Evolutionary conservation across 2,797 vertebrate species (phyloP).

Genomic region (Lacerta viridis): DNA sequence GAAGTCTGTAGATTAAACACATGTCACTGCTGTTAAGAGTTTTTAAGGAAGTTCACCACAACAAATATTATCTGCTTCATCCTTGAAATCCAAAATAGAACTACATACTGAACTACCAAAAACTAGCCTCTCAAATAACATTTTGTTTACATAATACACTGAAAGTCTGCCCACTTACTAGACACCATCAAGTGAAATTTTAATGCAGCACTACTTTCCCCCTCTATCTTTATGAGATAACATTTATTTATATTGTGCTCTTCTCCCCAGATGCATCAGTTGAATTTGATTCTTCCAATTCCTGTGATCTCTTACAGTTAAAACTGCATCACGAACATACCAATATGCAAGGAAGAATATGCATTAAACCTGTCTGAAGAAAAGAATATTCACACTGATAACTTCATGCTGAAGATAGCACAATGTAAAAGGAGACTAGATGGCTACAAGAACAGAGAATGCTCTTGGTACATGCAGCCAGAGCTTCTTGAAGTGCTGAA

Average conservation of each 20-base stretch:
- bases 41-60: background rate
- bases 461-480: background rate
- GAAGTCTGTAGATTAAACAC: background rate
- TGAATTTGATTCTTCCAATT: background rate
- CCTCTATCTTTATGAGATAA: background rate
- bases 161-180: background rate
- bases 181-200: constrained; percentile 4
- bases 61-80: background rate
- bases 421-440: background rate
- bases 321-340: background rate
- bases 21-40: background rate
- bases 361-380: background rate
- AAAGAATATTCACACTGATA: constrained; percentile 21
- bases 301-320: background rate
- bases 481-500: background rate
- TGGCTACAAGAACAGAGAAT: background rate
- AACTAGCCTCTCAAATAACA: background rate
- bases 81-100: background rate
- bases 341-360: background rate
- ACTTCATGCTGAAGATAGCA: background rate
- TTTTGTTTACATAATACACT: constrained; percentile 28
- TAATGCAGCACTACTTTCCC: constrained; percentile 14
- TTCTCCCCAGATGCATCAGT: fast-evolving
- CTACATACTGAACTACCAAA: background rate
- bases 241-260: background rate